A percentile compares a stretch with the other conserved stretches of the same genome.
These are phyloP conservation scores for Phylloscopus collybita DNA, from an alignment of 2,797 vertebrate genomes.

Conservation along the genomic window DNA sequence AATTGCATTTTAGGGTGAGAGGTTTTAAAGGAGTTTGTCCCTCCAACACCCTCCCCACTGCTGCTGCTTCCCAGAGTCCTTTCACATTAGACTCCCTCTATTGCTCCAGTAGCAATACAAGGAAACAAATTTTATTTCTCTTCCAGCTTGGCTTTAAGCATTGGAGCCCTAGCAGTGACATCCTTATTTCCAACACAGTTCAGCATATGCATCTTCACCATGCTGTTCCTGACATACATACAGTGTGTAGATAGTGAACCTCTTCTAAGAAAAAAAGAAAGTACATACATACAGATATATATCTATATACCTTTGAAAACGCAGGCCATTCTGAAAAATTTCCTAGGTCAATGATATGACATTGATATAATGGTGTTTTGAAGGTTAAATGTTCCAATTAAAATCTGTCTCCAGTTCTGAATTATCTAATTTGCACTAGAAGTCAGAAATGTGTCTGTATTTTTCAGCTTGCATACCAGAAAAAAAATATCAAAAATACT, in stretches of 20 bases:
- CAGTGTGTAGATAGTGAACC: neutral
- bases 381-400: neutral
- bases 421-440: neutral
- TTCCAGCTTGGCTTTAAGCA: neutral
- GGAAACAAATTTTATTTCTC: neutral
- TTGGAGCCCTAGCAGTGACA: neutral
- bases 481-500: neutral
- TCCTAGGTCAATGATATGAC: neutral
- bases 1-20: rapidly evolving
- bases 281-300: rapidly evolving
- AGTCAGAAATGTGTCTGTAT: neutral
- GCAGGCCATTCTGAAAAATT: neutral
- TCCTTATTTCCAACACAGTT: neutral
- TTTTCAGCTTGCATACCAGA: neutral
- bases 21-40: neutral
- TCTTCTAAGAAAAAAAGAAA: neutral
- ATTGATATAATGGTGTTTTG: neutral
- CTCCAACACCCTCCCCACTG: neutral
- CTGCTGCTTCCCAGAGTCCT: neutral
- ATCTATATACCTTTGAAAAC: neutral
- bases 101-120: neutral
- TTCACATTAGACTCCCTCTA: neutral
- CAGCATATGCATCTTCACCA: neutral
- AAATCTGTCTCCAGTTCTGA: neutral
- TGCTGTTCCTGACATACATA: neutral